Evolutionary conservation across 2,113 vertebrate genomes (phyloP), one percentile per base, ranked within the genome.

Genomic region (Etheostoma spectabile): DNA sequence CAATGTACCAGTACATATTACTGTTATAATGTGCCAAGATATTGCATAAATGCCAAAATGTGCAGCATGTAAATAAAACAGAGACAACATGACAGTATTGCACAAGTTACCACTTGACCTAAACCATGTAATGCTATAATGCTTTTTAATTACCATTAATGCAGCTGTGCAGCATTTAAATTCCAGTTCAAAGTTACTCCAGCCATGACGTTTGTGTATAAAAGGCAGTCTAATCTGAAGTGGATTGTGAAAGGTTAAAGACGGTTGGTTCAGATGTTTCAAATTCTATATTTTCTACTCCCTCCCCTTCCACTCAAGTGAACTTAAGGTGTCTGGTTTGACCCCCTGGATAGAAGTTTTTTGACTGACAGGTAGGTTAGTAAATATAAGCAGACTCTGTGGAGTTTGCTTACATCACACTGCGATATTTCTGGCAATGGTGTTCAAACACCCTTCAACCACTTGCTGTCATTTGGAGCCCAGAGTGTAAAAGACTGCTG

Each of bases 161-260:
- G 27, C 21, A 52, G 56, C 16, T 61, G 35, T 67, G 19, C 11
- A 38, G 75, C 57, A 51, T 63, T 42, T 59, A 42, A 72, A 48
- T 62, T 48, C 35, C 18, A 6, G 19, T 45, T 60, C 35, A 73
- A 63, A 74, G 53, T 7, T 63, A 45, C 66, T 46, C 8, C 22
- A 71, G 66, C 64, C 42, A 48, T 30, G 8, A 74, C 8, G 46
- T 71, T 24, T 14, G 48, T 27, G 22, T 33, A 68, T 67, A 42
- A 51, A 55, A 65, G 21, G 2, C 67, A 51, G 42, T 72, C 65
- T 71, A 63, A 61, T 82, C 74, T 63, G 69, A 59, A 79, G 63
- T 52, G 42, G 65, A n/a, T 6, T 27, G 15, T 74, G 46, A 79
- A 70, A 71, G 63, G 30, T 49, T 49, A 83, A 62, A 74, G 46